These are phyloP conservation scores for Barbus barbus DNA, from an alignment of 2,113 vertebrate genomes.

Conservation along the genomic window DNA sequence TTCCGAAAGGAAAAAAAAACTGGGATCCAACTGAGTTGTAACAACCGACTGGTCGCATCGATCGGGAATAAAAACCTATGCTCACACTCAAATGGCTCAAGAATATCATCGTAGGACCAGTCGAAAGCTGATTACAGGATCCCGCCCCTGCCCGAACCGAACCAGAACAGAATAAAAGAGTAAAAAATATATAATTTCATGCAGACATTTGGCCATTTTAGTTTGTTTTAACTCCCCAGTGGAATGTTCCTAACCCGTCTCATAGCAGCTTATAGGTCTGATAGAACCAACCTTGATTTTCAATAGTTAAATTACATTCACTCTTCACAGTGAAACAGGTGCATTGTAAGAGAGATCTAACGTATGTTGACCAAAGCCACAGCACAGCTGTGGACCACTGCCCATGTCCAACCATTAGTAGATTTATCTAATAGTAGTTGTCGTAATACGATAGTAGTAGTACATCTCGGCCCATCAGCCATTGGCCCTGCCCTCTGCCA, in stretches of 20 bases:
- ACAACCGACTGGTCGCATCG: slow-evolving; percentile 47
- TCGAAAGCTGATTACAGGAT: slow-evolving; percentile 56
- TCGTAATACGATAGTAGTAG: slow-evolving; percentile 81
- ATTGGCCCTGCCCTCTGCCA: slow-evolving; percentile 83
- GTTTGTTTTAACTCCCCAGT: slow-evolving; percentile 78
- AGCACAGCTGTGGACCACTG: slow-evolving; percentile 90
- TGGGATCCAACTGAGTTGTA: slow-evolving; percentile 51
- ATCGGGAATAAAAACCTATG: slow-evolving; percentile 23
- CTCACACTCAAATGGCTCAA: slow-evolving; percentile 18
- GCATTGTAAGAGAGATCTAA: slow-evolving; percentile 85
- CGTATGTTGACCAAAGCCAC: slow-evolving; percentile 84
- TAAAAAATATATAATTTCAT: slow-evolving; percentile 57
- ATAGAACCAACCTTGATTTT: slow-evolving; percentile 84
- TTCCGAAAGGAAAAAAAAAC: slow-evolving; percentile 30
- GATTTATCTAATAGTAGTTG: slow-evolving; percentile 44
- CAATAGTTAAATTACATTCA: slow-evolving; percentile 84
- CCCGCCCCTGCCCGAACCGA: slow-evolving; percentile 28
- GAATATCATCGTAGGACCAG: slow-evolving; percentile 63
- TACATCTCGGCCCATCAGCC: slow-evolving; percentile 78
- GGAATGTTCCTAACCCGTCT: slow-evolving; percentile 93
- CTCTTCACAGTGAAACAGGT: slow-evolving; percentile 97
- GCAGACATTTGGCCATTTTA: slow-evolving; percentile 65
- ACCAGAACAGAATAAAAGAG: slow-evolving; percentile 56
- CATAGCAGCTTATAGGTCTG: slow-evolving; percentile 91
- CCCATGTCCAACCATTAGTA: slow-evolving; percentile 72